Evolutionary conservation across 2,113 vertebrate genomes (phyloP).

Genomic region (Macaca mulatta): DNA sequence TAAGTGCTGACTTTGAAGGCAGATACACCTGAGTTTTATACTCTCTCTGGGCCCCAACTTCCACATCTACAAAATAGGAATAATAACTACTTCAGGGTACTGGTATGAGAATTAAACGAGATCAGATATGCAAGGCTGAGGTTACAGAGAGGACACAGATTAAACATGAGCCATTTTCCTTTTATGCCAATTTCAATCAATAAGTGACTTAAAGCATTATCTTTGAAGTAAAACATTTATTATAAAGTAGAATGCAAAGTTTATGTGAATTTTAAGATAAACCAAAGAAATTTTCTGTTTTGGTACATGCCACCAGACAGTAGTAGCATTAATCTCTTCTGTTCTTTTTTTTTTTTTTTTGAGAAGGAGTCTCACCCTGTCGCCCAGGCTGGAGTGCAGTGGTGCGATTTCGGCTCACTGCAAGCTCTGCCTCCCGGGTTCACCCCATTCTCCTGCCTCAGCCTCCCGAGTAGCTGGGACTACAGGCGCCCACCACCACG

Average conservation of each 20-base stretch:
- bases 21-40: not conserved
- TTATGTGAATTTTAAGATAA: constrained; percentile 11
- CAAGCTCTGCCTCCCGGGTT: too few relatives aligned
- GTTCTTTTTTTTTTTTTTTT: not conserved
- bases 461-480: too few relatives aligned
- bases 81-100: not conserved
- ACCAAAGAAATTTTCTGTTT: not conserved
- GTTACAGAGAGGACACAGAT: not conserved
- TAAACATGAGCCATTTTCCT: not conserved
- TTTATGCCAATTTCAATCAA: not conserved
- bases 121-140: not conserved
- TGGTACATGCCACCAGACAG: not conserved
- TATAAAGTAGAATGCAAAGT: not conserved
- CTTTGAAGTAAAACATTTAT: not conserved
- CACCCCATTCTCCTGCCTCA: too few relatives aligned
- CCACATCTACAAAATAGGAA: constrained; percentile 1
- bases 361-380: too few relatives aligned
- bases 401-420: too few relatives aligned
- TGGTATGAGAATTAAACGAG: not conserved
- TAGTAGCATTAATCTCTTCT: not conserved
- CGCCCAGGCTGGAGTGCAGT: too few relatives aligned
- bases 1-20: not conserved
- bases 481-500: too few relatives aligned
- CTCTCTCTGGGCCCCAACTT: not conserved
- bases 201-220: not conserved